phyloP scores from a whole-genome alignment of 92 coral and sea anemone genomes.

The Epizoanthus illoricatus region DNA sequence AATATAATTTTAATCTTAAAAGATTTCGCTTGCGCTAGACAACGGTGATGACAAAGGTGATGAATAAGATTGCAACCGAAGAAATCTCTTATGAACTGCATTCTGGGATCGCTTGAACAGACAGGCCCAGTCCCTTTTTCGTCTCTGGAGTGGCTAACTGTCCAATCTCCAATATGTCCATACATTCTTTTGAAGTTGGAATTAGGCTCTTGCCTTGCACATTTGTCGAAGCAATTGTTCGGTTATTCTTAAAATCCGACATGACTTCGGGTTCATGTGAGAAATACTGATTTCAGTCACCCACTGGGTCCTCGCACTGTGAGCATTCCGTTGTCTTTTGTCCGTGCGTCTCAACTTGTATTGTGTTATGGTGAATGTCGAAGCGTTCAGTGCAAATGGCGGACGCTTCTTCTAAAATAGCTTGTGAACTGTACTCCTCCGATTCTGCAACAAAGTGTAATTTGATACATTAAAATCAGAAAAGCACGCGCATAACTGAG shows the following conservation, averaged over 20 bases:
- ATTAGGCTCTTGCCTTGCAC: not conserved
- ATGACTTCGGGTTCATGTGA: not conserved
- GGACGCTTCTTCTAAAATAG: conserved; percentile 34
- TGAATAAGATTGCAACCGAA: no score
- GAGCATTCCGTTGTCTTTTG: conserved; percentile 28
- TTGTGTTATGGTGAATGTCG: conserved; percentile 38
- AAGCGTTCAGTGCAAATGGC: conserved; percentile 27
- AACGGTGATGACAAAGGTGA: no score
- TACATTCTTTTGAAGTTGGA: no score
- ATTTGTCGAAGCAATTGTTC: not conserved
- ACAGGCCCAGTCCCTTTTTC: no score
- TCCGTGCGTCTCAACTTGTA: conserved; percentile 32
- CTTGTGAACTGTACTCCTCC: conserved; percentile 37
- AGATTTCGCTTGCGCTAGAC: no score
- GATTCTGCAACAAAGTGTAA: not conserved
- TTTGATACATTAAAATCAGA: no score
- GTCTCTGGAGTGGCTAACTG: no score
- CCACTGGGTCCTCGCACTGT: conserved; percentile 35
- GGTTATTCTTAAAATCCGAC: not conserved
- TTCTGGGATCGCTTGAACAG: no score
- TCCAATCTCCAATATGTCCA: no score
- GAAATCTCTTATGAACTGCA: no score
- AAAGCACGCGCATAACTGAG: no score
- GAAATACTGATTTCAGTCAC: not conserved
- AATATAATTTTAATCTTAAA: no score